Conservation (phyloP, 2,888 invertebrate genomes). For the Philereme transversata region DNA sequence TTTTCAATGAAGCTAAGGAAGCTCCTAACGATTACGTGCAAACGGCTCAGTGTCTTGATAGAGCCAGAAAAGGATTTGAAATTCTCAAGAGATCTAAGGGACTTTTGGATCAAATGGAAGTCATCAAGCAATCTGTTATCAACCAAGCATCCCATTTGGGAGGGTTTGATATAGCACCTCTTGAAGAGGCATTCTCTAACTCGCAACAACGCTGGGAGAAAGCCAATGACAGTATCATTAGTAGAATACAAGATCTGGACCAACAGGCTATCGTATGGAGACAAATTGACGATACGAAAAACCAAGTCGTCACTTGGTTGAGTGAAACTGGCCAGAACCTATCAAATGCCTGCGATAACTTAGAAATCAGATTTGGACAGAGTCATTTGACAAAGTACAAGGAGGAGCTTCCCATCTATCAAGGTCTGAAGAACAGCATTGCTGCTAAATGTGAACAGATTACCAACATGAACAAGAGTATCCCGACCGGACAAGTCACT, state of each 20-base stretch:
- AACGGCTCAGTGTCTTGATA: slow-evolving; percentile 88
- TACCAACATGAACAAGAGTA: slow-evolving; percentile 88
- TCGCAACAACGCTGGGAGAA: slow-evolving; percentile 88
- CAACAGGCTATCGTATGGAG: slow-evolving; percentile 96
- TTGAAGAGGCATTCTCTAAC: slow-evolving; percentile 84
- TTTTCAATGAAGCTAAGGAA: slow-evolving; percentile 85
- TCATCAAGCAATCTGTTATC: slow-evolving; percentile 88
- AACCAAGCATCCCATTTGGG: slow-evolving; percentile 88
- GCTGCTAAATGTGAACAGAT: slow-evolving; percentile 92
- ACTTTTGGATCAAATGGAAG: slow-evolving; percentile 90
- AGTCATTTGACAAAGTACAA: slow-evolving; percentile 92
- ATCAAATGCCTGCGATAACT: slow-evolving; percentile 89
- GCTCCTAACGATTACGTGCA: slow-evolving; percentile 89
- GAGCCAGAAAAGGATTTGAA: slow-evolving; percentile 90
- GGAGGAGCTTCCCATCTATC: slow-evolving; percentile 92
- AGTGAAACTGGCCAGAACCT: slow-evolving; percentile 91
- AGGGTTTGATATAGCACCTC: slow-evolving; percentile 85
- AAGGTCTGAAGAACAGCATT: slow-evolving; percentile 90
- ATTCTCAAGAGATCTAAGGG: slow-evolving; percentile 89
- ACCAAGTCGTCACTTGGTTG: slow-evolving; percentile 93
- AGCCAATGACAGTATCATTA: slow-evolving; percentile 88
- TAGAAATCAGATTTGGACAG: slow-evolving; percentile 92
- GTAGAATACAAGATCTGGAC: slow-evolving; percentile 91
- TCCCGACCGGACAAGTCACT: slow-evolving; percentile 87
- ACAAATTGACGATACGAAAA: slow-evolving; percentile 94